Percentiles rank a stretch among this genome's conserved stretches.
Evolutionary conservation across 35 echinoderm and acorn worm genomes (phyloP).

Genomic region (Heliocidaris erythrogramma): DNA sequence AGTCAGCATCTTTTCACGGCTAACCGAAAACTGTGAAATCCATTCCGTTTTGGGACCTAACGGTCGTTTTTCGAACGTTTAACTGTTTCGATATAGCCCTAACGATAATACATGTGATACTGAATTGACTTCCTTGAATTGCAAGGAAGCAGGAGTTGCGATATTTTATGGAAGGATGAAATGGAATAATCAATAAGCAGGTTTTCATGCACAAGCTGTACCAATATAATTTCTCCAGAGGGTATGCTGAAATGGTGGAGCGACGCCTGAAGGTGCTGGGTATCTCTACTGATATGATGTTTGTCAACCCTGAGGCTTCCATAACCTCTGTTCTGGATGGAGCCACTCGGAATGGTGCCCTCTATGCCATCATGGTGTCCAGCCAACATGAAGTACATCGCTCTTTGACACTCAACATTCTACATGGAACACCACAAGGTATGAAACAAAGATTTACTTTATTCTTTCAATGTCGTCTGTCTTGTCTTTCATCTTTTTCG

Average conservation of each 20-base stretch:
- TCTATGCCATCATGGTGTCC: constrained; percentile 92
- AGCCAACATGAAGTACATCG: constrained; percentile 85
- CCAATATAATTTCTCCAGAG: constrained; percentile 42
- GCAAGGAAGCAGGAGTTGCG: no score
- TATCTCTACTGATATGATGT: constrained; percentile 74
- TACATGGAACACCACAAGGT: constrained; percentile 98
- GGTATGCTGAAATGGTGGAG: constrained; percentile 90
- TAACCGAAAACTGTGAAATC: no score
- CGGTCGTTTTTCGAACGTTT: no score
- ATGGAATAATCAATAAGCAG: no score
- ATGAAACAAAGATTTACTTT: neutral
- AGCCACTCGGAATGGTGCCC: constrained; percentile 81
- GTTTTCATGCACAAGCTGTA: neutral
- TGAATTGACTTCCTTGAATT: no score
- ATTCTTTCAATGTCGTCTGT: neutral
- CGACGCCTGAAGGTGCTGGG: constrained; percentile 66
- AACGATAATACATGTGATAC: no score
- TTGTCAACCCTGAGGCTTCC: constrained; percentile 67
- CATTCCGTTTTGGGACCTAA: no score
- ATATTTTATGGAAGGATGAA: no score
- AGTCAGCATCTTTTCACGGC: no score
- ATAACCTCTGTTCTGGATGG: constrained; percentile 78
- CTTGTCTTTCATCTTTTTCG: neutral
- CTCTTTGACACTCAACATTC: constrained; percentile 96
- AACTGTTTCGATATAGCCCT: no score